Conservation (phyloP, 1,140 invertebrate species). For the Heliconius melpomene region DNA sequence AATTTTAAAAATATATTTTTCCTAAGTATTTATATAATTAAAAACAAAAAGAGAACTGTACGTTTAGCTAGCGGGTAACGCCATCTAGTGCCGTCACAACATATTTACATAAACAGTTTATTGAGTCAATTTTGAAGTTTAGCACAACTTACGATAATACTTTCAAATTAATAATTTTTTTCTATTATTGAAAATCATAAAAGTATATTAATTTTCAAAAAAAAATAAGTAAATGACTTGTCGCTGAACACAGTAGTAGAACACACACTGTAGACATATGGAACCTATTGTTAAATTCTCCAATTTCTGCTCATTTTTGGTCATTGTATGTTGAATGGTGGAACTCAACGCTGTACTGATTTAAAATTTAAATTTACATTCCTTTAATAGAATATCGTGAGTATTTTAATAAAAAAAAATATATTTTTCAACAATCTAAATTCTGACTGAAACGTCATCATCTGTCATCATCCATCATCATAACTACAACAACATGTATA, state of each 20-base stretch:
- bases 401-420: neutral
- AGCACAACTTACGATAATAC: neutral
- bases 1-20: too few species aligned
- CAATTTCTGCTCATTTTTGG: too few species aligned
- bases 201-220: neutral
- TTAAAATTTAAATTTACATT: too few species aligned
- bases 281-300: too few species aligned
- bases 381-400: too few species aligned
- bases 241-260: too few species aligned
- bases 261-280: too few species aligned
- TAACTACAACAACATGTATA: neutral
- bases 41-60: neutral
- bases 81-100: neutral
- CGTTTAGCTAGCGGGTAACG: neutral
- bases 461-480: conserved; percentile 9
- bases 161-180: neutral
- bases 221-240: too few species aligned
- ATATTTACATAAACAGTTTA: neutral
- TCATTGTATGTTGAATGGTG: too few species aligned
- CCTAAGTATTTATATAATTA: neutral
- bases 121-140: neutral
- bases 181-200: neutral
- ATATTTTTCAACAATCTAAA: neutral
- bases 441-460: neutral
- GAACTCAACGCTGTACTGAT: too few species aligned